phyloP scores from a whole-genome alignment of 2,797 vertebrate species.

The Mionectes olivaceus region DNA sequence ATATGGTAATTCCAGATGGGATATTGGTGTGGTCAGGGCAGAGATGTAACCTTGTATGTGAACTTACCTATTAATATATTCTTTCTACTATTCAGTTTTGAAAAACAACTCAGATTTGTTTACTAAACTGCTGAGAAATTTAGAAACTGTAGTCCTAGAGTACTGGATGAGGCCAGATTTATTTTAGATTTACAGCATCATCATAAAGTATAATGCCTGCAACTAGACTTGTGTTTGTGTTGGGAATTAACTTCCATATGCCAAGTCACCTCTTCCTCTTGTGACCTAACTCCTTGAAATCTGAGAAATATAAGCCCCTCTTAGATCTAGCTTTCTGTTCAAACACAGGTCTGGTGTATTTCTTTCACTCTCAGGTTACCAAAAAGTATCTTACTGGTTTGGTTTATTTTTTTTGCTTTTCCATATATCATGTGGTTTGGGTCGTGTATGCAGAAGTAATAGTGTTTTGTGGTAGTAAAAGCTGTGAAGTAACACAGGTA shows the following conservation, averaged over 20 bases:
- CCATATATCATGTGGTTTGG: rapidly evolving
- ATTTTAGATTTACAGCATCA: not conserved
- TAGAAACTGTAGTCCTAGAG: not conserved
- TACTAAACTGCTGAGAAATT: not conserved
- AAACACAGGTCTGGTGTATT: not conserved
- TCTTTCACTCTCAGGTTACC: not conserved
- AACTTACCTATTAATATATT: not conserved
- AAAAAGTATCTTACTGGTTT: not conserved
- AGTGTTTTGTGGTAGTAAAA: not conserved
- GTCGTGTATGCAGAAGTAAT: not conserved
- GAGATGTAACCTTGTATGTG: not conserved
- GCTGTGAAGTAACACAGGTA: not conserved
- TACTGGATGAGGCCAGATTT: not conserved
- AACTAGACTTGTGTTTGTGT: not conserved
- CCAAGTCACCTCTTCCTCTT: not conserved
- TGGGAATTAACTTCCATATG: not conserved
- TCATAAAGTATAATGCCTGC: not conserved
- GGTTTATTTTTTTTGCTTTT: not conserved
- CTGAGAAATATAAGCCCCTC: not conserved
- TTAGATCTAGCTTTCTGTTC: not conserved
- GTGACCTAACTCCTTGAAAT: not conserved
- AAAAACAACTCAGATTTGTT: not conserved
- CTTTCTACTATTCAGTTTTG: not conserved
- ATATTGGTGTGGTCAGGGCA: not conserved
- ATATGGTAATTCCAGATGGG: not conserved